Evolutionary conservation across 2,888 invertebrate species (phyloP).

Genomic region (Acleris holmiana): DNA sequence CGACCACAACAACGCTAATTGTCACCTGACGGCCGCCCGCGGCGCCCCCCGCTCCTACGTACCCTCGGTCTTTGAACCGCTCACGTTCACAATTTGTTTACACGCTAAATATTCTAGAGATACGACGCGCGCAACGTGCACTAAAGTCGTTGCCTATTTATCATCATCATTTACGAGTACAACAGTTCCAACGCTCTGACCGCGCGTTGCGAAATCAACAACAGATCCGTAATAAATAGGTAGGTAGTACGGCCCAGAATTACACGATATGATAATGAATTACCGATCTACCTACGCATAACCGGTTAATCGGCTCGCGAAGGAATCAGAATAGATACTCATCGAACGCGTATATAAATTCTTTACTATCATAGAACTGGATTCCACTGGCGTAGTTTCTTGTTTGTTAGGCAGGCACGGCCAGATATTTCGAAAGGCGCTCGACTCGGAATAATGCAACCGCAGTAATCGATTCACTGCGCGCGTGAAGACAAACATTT

Average conservation of each 20-base stretch:
- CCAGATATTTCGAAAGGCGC: slow-evolving; percentile 30
- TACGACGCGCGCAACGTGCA: slow-evolving; percentile 18
- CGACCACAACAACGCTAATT: slow-evolving; percentile 41
- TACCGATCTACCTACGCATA: slow-evolving; percentile 11
- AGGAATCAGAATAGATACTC: slow-evolving; percentile 13
- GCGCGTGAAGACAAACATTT: slow-evolving; percentile 9
- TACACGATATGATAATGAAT: slow-evolving; percentile 22
- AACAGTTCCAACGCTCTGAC: neutral
- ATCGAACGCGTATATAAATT: slow-evolving; percentile 19
- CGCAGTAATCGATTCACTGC: slow-evolving; percentile 22
- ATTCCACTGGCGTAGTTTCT: slow-evolving; percentile 16
- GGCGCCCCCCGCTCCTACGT: slow-evolving; percentile 48
- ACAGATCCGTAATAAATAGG: neutral
- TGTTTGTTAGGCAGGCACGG: slow-evolving; percentile 21
- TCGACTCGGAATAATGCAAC: slow-evolving; percentile 33
- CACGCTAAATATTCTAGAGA: slow-evolving; percentile 56
- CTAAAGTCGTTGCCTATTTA: slow-evolving; percentile 12
- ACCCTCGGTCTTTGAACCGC: slow-evolving; percentile 70
- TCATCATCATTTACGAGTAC: too few relatives aligned
- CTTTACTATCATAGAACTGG: slow-evolving; percentile 24
- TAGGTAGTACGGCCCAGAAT: slow-evolving; percentile 1
- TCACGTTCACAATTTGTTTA: slow-evolving; percentile 58
- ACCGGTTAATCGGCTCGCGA: slow-evolving; percentile 28
- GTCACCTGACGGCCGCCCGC: slow-evolving; percentile 42
- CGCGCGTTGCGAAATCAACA: neutral